These are phyloP conservation scores for Larimichthys crocea DNA, from an alignment of 2,113 vertebrate genomes.

Conservation along the genomic window DNA sequence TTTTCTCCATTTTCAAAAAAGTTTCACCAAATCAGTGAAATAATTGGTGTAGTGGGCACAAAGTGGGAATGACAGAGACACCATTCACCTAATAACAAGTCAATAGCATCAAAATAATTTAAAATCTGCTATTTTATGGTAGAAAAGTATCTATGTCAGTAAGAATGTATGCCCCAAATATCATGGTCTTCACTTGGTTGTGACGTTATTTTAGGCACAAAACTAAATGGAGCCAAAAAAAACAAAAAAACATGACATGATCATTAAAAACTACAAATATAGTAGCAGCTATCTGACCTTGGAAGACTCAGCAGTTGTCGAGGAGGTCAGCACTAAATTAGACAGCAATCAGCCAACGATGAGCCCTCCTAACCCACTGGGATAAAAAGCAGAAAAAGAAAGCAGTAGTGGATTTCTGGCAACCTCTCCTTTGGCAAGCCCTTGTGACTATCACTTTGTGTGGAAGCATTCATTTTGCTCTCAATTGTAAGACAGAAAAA, in stretches of 20 bases:
- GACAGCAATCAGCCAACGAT: conserved; percentile 64
- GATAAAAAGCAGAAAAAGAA: conserved; percentile 69
- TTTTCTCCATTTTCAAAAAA: too few relatives aligned
- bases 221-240: conserved; percentile 1
- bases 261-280: conserved; percentile 45
- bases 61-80: too few relatives aligned
- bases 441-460: conserved; percentile 79
- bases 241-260: conserved; percentile 13
- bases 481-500: conserved; percentile 77
- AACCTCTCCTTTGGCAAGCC: conserved; percentile 62
- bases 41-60: too few relatives aligned
- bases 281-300: conserved; percentile 46
- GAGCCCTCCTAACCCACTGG: conserved; percentile 52
- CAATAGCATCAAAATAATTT: too few relatives aligned
- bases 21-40: too few relatives aligned
- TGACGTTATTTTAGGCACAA: conserved; percentile 9
- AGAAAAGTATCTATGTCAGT: too few relatives aligned
- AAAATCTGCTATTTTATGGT: too few relatives aligned
- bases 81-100: too few relatives aligned
- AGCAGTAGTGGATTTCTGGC: conserved; percentile 61
- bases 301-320: conserved; percentile 34
- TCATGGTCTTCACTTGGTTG: not conserved
- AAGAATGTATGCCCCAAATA: not conserved
- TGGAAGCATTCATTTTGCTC: conserved; percentile 83
- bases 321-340: conserved; percentile 60